Evolutionary conservation across 2,888 invertebrate genomes (phyloP).

Genomic region (Epinotia ramella): DNA sequence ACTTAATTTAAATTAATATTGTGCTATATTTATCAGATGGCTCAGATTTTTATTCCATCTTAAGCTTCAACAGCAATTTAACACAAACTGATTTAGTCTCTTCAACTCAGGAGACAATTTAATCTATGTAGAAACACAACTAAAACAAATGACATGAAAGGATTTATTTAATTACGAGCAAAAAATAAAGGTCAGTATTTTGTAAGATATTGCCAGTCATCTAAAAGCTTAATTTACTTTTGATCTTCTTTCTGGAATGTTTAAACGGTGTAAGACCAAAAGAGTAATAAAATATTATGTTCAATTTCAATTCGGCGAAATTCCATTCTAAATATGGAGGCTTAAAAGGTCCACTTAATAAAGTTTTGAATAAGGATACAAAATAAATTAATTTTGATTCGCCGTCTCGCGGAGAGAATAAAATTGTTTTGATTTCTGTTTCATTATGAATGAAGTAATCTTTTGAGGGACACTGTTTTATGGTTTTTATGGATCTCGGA

Average conservation of each 20-base stretch:
- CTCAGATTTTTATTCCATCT: not conserved
- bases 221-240: slow-evolving; percentile 3
- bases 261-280: not conserved
- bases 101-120: not conserved
- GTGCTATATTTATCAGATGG: not conserved
- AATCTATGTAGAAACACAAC: too few relatives aligned
- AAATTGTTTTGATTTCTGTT: slow-evolving; percentile 41
- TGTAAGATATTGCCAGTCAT: not conserved
- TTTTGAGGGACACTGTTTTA: slow-evolving; percentile 15
- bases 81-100: not conserved
- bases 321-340: slow-evolving; percentile 8
- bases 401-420: slow-evolving; percentile 13
- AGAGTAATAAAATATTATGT: not conserved
- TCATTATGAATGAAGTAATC: slow-evolving; percentile 32
- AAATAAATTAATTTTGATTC: slow-evolving; percentile 43
- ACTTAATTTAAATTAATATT: slow-evolving; percentile 18
- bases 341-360: slow-evolving; percentile 28
- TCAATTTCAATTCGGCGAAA: slow-evolving; percentile 9
- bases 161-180: not conserved
- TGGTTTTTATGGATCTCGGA: not conserved
- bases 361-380: slow-evolving; percentile 37
- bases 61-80: not conserved
- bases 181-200: not conserved
- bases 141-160: too few relatives aligned
- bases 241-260: slow-evolving; percentile 5